Evolutionary conservation across 2,113 vertebrate genomes (phyloP), one percentile per base, ranked within the genome.

Genomic region (Neopipo cinnamomea): DNA sequence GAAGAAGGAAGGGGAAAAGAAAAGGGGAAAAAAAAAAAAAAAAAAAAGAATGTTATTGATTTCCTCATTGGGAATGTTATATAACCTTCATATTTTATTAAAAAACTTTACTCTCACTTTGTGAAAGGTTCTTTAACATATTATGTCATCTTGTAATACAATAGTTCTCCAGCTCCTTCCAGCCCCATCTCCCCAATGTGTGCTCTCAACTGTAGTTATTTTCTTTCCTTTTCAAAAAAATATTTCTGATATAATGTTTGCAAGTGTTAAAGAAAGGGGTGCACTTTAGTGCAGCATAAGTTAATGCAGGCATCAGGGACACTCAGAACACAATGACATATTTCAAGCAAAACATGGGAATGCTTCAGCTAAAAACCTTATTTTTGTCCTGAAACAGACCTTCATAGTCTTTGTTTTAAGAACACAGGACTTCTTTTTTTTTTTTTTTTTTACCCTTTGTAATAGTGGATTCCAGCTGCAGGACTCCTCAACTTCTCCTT

Each of bases 51-150:
- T 3, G 25, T 27, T 72, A 95, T 75, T 77, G 85, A 91, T 89
- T 89, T 97, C 67, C 49, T 80, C 78, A 63, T 84, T 78, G 91
- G 83, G 93, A 94, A 88, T 67, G 70, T 91, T 91, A 77, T 85
- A 93, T 89, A 93, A 96, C 89, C 86, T 95, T 95, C 90, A 91
- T 91, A 92, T 93, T 95, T 96, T 95, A 95, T 93, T 96, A 89
- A 96, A 96, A 96, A 94, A 61, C 28, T 95, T 94, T 89, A 58
- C 73, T 74, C 80, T 55, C 76, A 85, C 78, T 92, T 93, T 88
- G 61, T 79, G 85, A 92, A 92, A 84, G 15, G 46, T 44, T 49
- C 68, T 88, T 85, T 77, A 85, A 84, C 78, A 70, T 42, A 35
- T 88, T 66, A 92, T 86, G 89, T 91, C 76, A 72, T 87, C 95